Percentiles rank a stretch among this genome's conserved stretches.
Evolutionary conservation across 2,113 vertebrate genomes (phyloP).

Genomic region (Corynorhinus townsendii): DNA sequence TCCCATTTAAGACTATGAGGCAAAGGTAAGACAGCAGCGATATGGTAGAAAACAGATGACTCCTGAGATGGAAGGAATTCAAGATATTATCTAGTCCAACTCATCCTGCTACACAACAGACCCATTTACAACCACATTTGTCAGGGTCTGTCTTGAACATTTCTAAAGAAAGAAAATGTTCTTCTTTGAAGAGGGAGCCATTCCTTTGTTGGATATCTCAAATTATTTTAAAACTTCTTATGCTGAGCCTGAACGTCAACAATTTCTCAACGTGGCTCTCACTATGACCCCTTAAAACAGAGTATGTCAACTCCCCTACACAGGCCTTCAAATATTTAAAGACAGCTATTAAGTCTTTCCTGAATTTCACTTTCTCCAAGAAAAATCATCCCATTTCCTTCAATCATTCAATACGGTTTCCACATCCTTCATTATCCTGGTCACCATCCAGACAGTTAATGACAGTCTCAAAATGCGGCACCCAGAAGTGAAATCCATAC

Average conservation of each 20-base stretch:
- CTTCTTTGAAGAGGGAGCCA: neutral
- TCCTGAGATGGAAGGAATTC: neutral
- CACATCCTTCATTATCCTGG: neutral
- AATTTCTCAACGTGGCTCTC: neutral
- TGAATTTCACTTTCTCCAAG: conserved; percentile 17
- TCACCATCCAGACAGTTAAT: conserved; percentile 32
- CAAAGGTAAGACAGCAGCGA: neutral
- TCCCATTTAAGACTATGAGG: neutral
- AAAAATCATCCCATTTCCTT: conserved; percentile 6
- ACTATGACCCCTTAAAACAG: neutral
- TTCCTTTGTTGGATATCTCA: neutral
- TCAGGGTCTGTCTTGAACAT: neutral
- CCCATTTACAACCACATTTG: neutral
- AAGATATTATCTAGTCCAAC: neutral
- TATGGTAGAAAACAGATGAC: neutral
- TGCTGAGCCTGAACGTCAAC: neutral
- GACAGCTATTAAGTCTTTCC: conserved; percentile 1
- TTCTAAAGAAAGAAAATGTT: neutral
- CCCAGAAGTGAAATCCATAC: conserved; percentile 26
- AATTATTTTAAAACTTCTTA: neutral
- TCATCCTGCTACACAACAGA: neutral
- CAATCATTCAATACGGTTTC: neutral
- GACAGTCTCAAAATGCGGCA: neutral
- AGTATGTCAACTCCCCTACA: neutral
- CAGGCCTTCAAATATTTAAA: conserved; percentile 12